Conservation (phyloP, 2,797 vertebrate genomes). For the Okamejei kenojei region DNA sequence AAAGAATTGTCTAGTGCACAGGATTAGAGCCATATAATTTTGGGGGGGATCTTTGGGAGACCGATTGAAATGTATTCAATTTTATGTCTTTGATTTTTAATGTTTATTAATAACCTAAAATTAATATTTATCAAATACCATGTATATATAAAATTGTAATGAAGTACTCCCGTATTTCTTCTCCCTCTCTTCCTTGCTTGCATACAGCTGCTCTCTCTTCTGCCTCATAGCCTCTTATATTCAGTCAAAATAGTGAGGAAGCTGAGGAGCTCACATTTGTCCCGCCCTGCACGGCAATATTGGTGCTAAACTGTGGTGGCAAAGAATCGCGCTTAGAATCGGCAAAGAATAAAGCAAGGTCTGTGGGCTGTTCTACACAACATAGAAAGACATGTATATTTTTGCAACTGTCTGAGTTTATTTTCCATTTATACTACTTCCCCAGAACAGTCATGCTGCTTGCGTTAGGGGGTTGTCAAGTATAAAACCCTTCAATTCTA, state of each 20-base stretch:
- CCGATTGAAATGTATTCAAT: background rate
- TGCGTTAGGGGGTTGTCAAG: background rate
- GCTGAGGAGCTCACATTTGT: background rate
- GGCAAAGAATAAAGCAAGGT: background rate
- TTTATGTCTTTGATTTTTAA: background rate
- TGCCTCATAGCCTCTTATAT: background rate
- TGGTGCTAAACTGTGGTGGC: background rate
- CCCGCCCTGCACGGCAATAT: background rate
- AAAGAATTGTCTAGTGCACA: background rate
- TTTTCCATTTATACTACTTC: background rate
- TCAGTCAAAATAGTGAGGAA: background rate
- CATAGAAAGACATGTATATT: background rate
- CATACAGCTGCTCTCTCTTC: too few relatives aligned
- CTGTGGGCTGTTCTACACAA: background rate
- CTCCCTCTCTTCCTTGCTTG: background rate
- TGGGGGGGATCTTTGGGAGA: too few relatives aligned
- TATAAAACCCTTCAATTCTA: background rate
- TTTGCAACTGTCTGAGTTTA: background rate
- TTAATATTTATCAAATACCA: background rate
- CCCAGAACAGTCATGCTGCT: background rate
- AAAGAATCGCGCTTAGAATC: background rate
- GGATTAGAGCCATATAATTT: background rate
- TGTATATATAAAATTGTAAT: background rate
- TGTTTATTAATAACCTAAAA: background rate
- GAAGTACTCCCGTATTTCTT: background rate